Base-by-base conservation (phyloP, 2,888 invertebrate genomes). In the Drosophila picticornis region DNA sequence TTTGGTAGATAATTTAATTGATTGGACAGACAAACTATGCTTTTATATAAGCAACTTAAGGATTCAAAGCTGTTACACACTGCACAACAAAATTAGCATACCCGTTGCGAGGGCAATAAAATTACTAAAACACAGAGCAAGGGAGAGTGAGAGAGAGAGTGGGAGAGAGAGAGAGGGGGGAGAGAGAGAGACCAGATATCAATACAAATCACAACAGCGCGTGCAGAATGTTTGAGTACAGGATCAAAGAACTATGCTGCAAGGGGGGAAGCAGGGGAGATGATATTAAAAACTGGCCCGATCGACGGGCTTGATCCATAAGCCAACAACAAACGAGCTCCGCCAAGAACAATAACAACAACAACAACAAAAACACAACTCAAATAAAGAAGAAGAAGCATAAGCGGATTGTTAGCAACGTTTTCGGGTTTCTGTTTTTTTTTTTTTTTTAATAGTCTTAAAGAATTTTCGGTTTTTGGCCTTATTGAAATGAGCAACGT, bases 401-500 rank as follows among this genome's bases (percentile, higher is more conserved):
- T 85, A 85, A 85, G 79, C 85, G 83, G 88, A 88, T 88, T 87
- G 85, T 75, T 77, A 52, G 76, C 68, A 64, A 55, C 67, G 70
- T 64, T 56, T 60, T 72, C 51, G 57, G 34, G 48, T 36, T 57
- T 59, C 7, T 57, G 52, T 40, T 32, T 58, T 52, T 58, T 53
- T 57, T 50, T 56, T 34, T 70, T 64, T 75, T 80, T 72, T 85
- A 84, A 84, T 88, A 80, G 83, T 76, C 85, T 88, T 88, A 88
- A 81, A 67, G 76, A 79, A 74, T 74, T 79, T 66, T 43, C 22
- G 64, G 62, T 36, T 79, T 68, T 79, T 75, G 85, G 71, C 53
- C 85, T 77, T 88, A 85, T 88, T 85, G 85, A 88, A 85, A 85
- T 88, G 88, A 85, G 84, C 88, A 87, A 60, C 67, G 46, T 43